Base-by-base conservation (phyloP, 2,113 vertebrate species). In the Aplodontia rufa region DNA sequence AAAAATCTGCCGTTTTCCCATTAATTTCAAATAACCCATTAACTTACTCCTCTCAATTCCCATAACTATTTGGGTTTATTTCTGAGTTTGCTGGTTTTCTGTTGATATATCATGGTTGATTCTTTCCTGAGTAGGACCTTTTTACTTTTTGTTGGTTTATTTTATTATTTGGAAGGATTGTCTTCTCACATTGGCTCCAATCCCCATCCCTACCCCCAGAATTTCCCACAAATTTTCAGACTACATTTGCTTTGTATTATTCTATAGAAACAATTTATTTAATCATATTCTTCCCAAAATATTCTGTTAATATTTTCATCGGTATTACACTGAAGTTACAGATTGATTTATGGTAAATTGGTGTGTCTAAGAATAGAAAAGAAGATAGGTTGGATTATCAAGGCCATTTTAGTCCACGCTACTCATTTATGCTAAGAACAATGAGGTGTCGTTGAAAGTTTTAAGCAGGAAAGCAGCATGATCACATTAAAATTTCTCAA, bases 221-320 rank as follows among this genome's bases (percentile, higher is more conserved):
- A 26, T 49, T 72, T 49, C 68, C 37, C 26, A 28, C 35, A 90
- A 76, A 45, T 90, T 68, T 94, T 40, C 40, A 78, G 71, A 76
- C 19, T 76, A 47, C 26, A 89, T 93, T 69, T 85, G 45, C 20
- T 51, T 11, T 69, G 81, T 89, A 72, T 90, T 89, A 24, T 89
- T 78, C n/a, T 28, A 75, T 22, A 71, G 55, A 68, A 51, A 86
- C 35, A 40, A 91, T 26, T 87, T 35, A 90, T 90, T 95, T 92
- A 90, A 95, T 93, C 75, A 49, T 69, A 13, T 74, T 83, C 12
- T n/a, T 92, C 35, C 72, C 30, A 66, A 78, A 95, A 92, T 45
- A 72, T 86, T 84, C 64, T 93, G 4, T 82, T 87, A 87, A 53
- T 71, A 62, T 69, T 94, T 94, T 92, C 24, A 53, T 83, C 95